Conservation (phyloP, 1,140 invertebrate genomes). For the Aphis gossypii region DNA sequence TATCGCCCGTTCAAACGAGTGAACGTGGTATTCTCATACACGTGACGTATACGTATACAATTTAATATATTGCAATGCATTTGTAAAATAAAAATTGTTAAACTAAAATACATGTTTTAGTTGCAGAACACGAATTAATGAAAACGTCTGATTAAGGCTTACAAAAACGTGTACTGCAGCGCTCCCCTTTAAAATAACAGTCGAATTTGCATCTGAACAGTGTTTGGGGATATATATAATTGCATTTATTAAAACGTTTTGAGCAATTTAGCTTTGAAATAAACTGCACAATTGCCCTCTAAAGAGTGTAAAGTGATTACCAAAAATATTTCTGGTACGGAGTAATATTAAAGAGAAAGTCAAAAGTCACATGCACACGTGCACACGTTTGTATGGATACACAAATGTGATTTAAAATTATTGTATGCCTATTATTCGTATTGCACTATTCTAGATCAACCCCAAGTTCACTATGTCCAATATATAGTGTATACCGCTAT, state of each 20-base stretch:
- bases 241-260: conserved; percentile 21
- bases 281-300: not conserved
- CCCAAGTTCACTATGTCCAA: not conserved
- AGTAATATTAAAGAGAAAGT: not conserved
- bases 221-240: conserved; percentile 4
- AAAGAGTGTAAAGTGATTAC: not conserved
- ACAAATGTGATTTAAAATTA: not conserved
- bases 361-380: not conserved
- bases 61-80: not conserved
- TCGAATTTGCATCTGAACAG: conserved; percentile 8
- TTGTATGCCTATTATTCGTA: not conserved
- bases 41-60: too few species aligned
- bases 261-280: not conserved
- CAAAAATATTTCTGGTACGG: not conserved
- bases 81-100: not conserved
- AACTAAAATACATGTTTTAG: not conserved
- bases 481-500: not conserved
- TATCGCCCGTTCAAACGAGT: not conserved
- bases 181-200: not conserved
- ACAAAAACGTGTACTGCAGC: not conserved
- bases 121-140: not conserved
- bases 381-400: not conserved
- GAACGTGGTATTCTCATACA: not conserved
- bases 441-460: not conserved
- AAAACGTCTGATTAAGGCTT: conserved; percentile 27